Evolutionary conservation across 2,797 vertebrate genomes (phyloP).

Genomic region (Balearica regulorum): DNA sequence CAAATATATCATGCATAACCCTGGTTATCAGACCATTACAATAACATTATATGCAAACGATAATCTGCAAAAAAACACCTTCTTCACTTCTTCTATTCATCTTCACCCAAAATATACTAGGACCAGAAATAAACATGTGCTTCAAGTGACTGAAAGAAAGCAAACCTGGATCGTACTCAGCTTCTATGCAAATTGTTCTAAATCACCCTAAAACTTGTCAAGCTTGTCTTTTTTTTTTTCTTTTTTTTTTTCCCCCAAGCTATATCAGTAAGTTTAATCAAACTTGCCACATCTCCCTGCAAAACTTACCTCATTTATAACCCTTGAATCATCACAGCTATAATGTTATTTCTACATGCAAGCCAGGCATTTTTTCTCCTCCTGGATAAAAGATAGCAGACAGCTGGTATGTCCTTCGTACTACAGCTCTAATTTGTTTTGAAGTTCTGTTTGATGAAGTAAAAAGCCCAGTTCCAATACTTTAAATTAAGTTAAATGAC

Average conservation of each 20-base stretch:
- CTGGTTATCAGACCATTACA: background rate
- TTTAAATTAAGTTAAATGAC: slow-evolving; percentile 55
- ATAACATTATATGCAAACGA: background rate
- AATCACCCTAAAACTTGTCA: background rate
- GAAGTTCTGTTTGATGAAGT: slow-evolving; percentile 22
- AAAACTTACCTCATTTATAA: background rate
- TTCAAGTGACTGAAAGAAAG: background rate
- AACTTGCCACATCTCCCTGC: background rate
- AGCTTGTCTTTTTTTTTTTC: background rate
- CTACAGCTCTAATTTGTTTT: slow-evolving; percentile 28
- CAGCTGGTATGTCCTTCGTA: background rate
- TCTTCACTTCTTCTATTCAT: background rate
- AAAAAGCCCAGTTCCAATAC: slow-evolving; percentile 28
- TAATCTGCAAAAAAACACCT: background rate
- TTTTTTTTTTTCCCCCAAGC: too few relatives aligned
- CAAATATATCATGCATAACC: background rate
- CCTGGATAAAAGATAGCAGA: background rate
- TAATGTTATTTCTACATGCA: background rate
- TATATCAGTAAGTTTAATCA: background rate
- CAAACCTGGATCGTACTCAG: background rate
- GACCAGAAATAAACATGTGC: background rate
- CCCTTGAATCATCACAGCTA: background rate
- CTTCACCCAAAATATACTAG: background rate
- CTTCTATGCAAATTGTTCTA: background rate
- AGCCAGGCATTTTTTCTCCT: background rate